Evolutionary conservation across 2,797 vertebrate species (phyloP).

Genomic region (Rachycentron canadum): DNA sequence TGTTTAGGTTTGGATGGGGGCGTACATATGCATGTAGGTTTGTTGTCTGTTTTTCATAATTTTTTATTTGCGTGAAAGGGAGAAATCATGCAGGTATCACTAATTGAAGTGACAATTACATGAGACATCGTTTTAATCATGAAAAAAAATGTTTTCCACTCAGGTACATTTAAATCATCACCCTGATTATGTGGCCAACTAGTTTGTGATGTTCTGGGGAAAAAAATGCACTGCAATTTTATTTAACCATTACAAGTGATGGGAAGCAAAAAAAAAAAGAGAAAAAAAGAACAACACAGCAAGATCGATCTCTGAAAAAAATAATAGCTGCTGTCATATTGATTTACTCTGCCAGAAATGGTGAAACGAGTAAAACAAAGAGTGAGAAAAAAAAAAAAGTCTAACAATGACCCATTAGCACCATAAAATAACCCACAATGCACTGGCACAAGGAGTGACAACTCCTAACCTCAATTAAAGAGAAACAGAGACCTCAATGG

Average conservation of each 20-base stretch:
- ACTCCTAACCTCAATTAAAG: neutral
- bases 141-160: constrained; percentile 14
- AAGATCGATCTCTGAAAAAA: neutral
- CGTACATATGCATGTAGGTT: neutral
- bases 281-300: neutral
- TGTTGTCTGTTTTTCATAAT: constrained; percentile 33
- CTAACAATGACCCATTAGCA: neutral
- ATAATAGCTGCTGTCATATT: constrained; percentile 3
- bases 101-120: constrained; percentile 32
- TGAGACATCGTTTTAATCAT: constrained; percentile 1
- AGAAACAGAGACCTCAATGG: constrained; percentile 11
- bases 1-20: constrained; percentile 22
- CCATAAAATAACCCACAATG: constrained; percentile 15
- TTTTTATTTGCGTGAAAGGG: constrained; percentile 34
- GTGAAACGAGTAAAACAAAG: neutral
- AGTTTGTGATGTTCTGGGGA: neutral
- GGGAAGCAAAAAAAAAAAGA: neutral
- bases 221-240: neutral
- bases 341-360: constrained; percentile 11
- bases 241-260: neutral
- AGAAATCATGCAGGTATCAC: constrained; percentile 15
- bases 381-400: neutral
- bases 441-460: neutral
- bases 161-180: constrained; percentile 26
- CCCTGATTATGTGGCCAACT: neutral